A percentile compares a stretch with the other conserved stretches of the same genome.
These are phyloP conservation scores for Rhyacophila brunnea DNA, from an alignment of 1,140 invertebrate species.

Conservation along the genomic window DNA sequence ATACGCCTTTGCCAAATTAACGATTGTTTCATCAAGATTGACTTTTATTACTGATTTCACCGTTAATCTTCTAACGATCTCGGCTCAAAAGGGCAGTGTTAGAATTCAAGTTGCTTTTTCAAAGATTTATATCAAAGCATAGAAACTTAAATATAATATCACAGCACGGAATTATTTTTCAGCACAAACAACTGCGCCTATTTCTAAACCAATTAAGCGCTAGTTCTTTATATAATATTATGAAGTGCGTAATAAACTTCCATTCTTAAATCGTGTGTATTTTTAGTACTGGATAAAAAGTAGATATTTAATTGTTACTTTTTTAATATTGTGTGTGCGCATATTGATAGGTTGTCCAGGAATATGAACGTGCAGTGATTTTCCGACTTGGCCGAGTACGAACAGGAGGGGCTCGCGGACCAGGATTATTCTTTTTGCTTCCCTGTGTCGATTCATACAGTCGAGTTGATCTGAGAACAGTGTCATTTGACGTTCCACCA, in stretches of 20 bases:
- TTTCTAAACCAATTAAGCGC: too few species aligned
- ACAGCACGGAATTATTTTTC: too few species aligned
- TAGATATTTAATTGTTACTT: too few species aligned
- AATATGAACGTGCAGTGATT: conserved; percentile 88
- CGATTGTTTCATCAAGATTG: conserved; percentile 1
- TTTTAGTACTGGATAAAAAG: too few species aligned
- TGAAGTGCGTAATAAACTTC: too few species aligned
- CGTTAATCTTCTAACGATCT: background rate
- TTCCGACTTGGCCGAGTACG: conserved; percentile 82
- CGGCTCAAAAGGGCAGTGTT: too few species aligned
- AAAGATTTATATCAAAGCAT: too few species aligned
- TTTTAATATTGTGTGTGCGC: background rate
- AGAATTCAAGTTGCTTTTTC: too few species aligned
- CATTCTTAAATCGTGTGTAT: background rate
- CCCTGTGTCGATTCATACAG: conserved; percentile 90
- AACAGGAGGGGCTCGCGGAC: conserved; percentile 81
- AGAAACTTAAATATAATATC: too few species aligned
- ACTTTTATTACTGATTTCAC: background rate
- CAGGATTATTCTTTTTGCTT: conserved; percentile 84
- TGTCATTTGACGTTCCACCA: conserved; percentile 59
- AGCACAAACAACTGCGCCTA: too few species aligned
- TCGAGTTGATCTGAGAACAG: conserved; percentile 82
- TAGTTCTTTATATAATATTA: too few species aligned
- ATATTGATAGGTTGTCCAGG: conserved; percentile 72
- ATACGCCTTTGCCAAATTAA: background rate